Evolutionary conservation across 2,113 vertebrate genomes (phyloP).

Genomic region (Nerophis ophidion): DNA sequence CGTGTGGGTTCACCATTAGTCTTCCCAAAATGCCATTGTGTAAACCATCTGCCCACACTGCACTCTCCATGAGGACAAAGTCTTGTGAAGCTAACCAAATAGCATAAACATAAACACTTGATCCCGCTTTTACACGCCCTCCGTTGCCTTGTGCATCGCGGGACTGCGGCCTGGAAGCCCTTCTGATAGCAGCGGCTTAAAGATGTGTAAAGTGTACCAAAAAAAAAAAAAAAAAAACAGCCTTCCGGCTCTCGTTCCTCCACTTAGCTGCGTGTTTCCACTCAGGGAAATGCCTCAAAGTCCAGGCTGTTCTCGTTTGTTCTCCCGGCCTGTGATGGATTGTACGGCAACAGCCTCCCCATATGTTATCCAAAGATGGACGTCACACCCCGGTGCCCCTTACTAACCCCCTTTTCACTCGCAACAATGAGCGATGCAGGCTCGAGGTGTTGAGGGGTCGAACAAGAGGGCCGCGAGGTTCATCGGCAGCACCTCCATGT

Average conservation of each 20-base stretch:
- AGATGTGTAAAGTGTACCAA: conserved; percentile 27
- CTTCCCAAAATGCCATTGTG: no score
- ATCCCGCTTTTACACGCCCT: conserved; percentile 4
- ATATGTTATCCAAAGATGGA: conserved; percentile 65
- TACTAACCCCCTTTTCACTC: conserved; percentile 44
- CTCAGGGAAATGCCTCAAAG: conserved; percentile 46
- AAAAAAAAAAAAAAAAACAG: background rate
- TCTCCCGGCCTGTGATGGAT: conserved; percentile 59
- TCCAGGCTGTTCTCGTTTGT: conserved; percentile 65
- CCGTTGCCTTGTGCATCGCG: conserved; percentile 10
- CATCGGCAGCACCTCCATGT: conserved; percentile 26
- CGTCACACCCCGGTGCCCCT: conserved; percentile 35
- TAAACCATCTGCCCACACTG: background rate
- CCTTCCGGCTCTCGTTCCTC: conserved; percentile 18
- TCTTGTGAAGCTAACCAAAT: background rate
- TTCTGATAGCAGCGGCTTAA: conserved; percentile 28
- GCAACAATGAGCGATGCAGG: conserved; percentile 57
- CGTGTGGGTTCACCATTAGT: no score
- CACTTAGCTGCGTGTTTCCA: conserved; percentile 37
- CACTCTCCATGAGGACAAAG: background rate
- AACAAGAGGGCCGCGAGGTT: conserved; percentile 35
- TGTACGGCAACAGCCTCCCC: conserved; percentile 47
- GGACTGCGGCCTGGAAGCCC: conserved; percentile 6
- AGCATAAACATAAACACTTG: background rate
- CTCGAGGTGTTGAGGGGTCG: conserved; percentile 44